phyloP scores from a whole-genome alignment of 1,140 invertebrate genomes.

The Yoshiicerus persimilis region DNA sequence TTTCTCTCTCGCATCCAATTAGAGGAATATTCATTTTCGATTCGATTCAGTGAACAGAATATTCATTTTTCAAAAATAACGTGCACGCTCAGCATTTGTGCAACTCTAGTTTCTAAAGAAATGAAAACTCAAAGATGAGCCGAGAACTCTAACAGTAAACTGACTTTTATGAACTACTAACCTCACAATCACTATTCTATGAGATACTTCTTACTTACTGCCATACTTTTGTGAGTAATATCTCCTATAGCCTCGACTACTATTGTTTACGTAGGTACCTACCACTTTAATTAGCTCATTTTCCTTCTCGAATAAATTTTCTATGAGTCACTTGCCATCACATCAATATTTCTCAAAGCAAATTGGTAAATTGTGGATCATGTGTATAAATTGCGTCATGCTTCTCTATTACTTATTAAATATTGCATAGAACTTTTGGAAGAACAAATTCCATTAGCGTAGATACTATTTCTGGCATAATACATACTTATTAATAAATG shows the following conservation, averaged over 20 bases:
- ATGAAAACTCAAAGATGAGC: not conserved
- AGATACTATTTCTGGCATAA: no score
- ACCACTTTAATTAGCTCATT: not conserved
- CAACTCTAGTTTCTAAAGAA: not conserved
- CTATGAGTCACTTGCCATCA: not conserved
- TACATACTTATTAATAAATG: no score
- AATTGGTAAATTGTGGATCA: not conserved
- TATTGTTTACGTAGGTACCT: not conserved
- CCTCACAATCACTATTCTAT: not conserved
- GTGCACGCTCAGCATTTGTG: not conserved
- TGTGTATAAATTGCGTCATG: not conserved
- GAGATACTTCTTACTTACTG: not conserved
- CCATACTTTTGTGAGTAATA: not conserved
- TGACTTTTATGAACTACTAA: not conserved
- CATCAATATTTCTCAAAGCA: not conserved
- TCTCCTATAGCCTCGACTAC: not conserved
- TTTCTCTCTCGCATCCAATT: not conserved
- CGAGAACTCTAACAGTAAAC: not conserved
- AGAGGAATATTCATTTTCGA: not conserved
- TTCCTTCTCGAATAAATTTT: not conserved
- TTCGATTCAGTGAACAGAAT: not conserved
- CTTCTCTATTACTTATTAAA: not conserved
- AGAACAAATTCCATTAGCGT: not conserved
- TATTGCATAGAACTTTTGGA: not conserved
- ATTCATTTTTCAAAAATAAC: not conserved